Evolutionary conservation across 2,888 invertebrate genomes (phyloP), one percentile per base, ranked within the genome.

Genomic region (Andricus quercusramuli): DNA sequence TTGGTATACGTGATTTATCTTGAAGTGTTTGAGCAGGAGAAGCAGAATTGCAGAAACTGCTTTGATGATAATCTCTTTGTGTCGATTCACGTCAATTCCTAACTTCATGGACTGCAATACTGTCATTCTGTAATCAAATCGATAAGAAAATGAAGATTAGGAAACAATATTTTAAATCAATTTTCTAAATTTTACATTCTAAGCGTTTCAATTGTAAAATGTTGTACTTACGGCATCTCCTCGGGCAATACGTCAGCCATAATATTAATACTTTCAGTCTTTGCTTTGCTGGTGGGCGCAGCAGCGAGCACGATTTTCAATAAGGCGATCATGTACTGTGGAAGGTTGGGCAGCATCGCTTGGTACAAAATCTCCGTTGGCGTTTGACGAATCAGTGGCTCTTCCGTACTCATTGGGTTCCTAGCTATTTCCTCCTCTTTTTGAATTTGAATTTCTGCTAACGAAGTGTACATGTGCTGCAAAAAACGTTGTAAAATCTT

Each of bases 21-120:
- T 99, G 90, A 99, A 98, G 94, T 99, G 99, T 93, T 99, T 99
- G 85, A 99, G 93, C 78, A 99, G 95, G 15, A 99, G 94, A 81
- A 99, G 93, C 79, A 99, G 94, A 86, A 99, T 97, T 22, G 97
- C 97, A 66, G 98, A 97, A 0, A 98, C 96, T 20, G 99, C 97
- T 94, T 99, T 99, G 0, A 99, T 99, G 87, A 99, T 98, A 78
- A 99, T 98, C 94, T 99, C 98, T 93, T 99, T 99, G 93, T 99
- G 99, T 79, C 99, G 95, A 92, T 98, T 99, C 32, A 99, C 98
- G 94, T 99, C 99, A 88, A 99, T 97, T 67, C 98, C 98, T 68
- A 99, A 94, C 93, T 98, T 98, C 94, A 98, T 96, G 0, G 98
- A 98, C 91, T 99, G 98, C 32, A 98, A 94, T 8, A 98, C 97